A percentile compares a stretch with the other conserved stretches of the same genome.
phyloP scores from a whole-genome alignment of 92 coral and sea anemone species.

The Hydrozoanthus gracilis region DNA sequence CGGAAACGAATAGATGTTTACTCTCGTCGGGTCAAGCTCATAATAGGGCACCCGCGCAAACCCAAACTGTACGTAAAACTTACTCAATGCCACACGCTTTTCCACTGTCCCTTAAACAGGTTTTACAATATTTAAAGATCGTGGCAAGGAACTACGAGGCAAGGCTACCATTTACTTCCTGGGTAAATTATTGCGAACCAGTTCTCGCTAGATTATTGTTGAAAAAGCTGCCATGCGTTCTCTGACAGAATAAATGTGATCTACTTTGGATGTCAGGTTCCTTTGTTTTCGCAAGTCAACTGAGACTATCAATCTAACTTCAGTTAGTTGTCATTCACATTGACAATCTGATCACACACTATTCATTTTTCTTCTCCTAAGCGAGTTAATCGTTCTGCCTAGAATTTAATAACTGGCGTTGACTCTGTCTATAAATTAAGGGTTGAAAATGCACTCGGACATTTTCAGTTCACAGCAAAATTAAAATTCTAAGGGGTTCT shows the following conservation, averaged over 20 bases:
- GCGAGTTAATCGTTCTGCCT: conserved; percentile 19
- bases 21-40: neutral
- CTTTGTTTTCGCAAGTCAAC: conserved; percentile 13
- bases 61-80: neutral
- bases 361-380: conserved; percentile 27
- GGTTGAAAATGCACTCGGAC: neutral
- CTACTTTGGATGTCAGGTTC: conserved; percentile 10
- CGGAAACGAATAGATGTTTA: conserved; percentile 20
- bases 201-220: conserved; percentile 19
- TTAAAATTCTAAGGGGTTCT: too few species aligned
- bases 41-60: conserved; percentile 29
- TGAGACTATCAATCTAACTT: conserved; percentile 24
- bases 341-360: conserved; percentile 36
- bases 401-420: neutral
- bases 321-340: conserved; percentile 5
- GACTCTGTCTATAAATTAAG: neutral
- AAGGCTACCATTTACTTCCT: conserved; percentile 7
- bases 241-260: conserved; percentile 5
- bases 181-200: neutral
- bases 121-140: conserved; percentile 1
- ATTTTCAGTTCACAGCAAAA: neutral
- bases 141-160: neutral
- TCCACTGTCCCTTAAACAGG: neutral
- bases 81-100: neutral
- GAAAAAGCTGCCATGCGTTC: conserved; percentile 15